These are phyloP conservation scores for Arvicanthis niloticus DNA, from an alignment of 2,113 vertebrate species.

Conservation along the genomic window DNA sequence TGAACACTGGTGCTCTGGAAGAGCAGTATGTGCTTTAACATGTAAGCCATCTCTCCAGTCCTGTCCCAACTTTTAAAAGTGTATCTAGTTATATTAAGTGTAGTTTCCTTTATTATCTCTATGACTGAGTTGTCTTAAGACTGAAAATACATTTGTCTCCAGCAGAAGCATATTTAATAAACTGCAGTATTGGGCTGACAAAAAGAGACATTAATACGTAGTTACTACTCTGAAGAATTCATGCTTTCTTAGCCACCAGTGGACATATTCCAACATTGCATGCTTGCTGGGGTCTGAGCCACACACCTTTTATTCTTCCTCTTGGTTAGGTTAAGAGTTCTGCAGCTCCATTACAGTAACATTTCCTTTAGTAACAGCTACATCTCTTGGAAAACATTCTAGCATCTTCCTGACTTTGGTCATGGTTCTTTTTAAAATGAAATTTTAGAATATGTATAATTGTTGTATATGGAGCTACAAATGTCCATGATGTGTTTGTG, in stretches of 20 bases:
- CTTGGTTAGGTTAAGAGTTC: constrained; percentile 1
- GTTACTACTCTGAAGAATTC: constrained; percentile 22
- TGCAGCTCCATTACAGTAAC: background rate
- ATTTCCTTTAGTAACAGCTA: background rate
- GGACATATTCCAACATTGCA: background rate
- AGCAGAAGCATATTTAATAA: constrained; percentile 41
- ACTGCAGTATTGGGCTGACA: background rate
- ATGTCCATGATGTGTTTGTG: background rate
- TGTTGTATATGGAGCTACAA: background rate
- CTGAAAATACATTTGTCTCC: constrained; percentile 10
- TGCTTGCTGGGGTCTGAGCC: background rate
- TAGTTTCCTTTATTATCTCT: constrained; percentile 18
- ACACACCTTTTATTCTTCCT: background rate
- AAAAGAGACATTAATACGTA: background rate
- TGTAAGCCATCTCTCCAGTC: background rate
- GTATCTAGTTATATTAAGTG: background rate
- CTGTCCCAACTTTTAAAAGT: background rate
- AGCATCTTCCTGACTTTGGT: background rate
- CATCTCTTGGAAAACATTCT: constrained; percentile 9
- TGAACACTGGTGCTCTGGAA: background rate
- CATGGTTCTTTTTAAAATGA: constrained; percentile 14
- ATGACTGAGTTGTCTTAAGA: constrained; percentile 25
- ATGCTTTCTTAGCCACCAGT: background rate
- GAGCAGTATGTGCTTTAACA: background rate
- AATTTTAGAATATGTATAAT: background rate